Conservation (phyloP, 2,797 vertebrate species). For the Nyctibius grandis region DNA sequence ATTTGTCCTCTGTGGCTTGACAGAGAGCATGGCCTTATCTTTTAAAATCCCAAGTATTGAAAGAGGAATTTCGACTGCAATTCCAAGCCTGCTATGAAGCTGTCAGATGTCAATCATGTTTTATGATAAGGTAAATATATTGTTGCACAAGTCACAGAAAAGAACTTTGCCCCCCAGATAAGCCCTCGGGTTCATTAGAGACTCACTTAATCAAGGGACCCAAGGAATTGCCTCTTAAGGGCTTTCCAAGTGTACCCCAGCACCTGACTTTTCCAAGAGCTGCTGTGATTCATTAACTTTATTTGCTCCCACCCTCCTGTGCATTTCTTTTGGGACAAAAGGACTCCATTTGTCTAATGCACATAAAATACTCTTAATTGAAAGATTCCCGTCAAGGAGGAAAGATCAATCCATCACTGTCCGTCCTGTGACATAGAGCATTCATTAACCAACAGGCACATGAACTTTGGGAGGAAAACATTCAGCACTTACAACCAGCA, state of each 20-base stretch:
- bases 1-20: background rate
- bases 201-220: background rate
- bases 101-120: slow-evolving; percentile 24
- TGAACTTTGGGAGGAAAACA: background rate
- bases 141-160: slow-evolving; percentile 7
- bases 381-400: background rate
- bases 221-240: background rate
- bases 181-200: background rate
- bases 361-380: background rate
- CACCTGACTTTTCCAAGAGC: background rate
- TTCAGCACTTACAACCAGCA: background rate
- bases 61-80: slow-evolving; percentile 40
- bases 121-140: slow-evolving; percentile 22
- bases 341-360: background rate
- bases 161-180: background rate
- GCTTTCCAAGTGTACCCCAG: background rate
- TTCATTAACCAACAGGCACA: background rate
- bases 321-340: background rate
- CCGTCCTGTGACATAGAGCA: background rate
- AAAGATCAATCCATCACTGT: background rate
- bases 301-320: background rate
- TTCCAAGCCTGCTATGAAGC: slow-evolving; percentile 42
- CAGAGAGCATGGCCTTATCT: slow-evolving; percentile 19
- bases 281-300: slow-evolving; percentile 13
- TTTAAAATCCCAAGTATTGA: slow-evolving; percentile 17